Percentiles rank a stretch among this genome's conserved stretches.
Evolutionary conservation across 2,888 invertebrate genomes (phyloP).

Genomic region (Lepas anatifera): DNA sequence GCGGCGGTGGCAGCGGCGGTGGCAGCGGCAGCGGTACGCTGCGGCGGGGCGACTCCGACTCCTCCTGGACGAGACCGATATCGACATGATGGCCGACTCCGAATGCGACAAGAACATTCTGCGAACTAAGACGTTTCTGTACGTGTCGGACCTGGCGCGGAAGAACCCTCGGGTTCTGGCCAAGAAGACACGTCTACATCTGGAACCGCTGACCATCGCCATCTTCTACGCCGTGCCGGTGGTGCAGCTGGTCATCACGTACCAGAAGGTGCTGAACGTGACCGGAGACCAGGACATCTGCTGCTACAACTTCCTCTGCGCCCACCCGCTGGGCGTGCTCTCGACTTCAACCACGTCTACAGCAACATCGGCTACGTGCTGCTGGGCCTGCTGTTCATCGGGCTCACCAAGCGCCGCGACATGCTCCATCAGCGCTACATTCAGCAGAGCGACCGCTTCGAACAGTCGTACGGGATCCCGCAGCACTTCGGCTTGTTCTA

Average conservation of each 20-base stretch:
- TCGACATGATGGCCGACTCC: slow-evolving; percentile 45
- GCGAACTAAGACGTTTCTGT: slow-evolving; percentile 43
- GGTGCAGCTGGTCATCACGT: slow-evolving; percentile 66
- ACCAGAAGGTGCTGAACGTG: slow-evolving; percentile 51
- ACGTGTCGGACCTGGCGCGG: slow-evolving; percentile 50
- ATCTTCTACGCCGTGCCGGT: slow-evolving; percentile 77
- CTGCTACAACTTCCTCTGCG: slow-evolving; percentile 79
- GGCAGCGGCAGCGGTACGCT: not conserved
- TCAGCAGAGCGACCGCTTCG: slow-evolving; percentile 32
- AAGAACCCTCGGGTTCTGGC: slow-evolving; percentile 48
- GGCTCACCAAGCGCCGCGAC: slow-evolving; percentile 51
- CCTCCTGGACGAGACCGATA: slow-evolving; percentile 44
- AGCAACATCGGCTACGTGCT: slow-evolving; percentile 71
- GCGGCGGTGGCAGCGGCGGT: not conserved
- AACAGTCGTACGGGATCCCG: slow-evolving; percentile 54
- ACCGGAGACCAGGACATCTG: slow-evolving; percentile 80
- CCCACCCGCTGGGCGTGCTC: slow-evolving; percentile 60
- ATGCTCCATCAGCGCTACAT: slow-evolving; percentile 30
- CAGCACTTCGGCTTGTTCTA: slow-evolving; percentile 73
- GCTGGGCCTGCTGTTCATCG: slow-evolving; percentile 62
- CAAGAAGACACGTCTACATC: slow-evolving; percentile 53
- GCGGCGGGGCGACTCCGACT: slow-evolving; percentile 30
- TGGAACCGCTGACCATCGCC: slow-evolving; percentile 68
- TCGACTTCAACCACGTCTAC: slow-evolving; percentile 76
- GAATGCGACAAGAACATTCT: slow-evolving; percentile 44